Base-by-base conservation (phyloP, 1,140 invertebrate genomes). In the Stegodyphus mimosarum region DNA sequence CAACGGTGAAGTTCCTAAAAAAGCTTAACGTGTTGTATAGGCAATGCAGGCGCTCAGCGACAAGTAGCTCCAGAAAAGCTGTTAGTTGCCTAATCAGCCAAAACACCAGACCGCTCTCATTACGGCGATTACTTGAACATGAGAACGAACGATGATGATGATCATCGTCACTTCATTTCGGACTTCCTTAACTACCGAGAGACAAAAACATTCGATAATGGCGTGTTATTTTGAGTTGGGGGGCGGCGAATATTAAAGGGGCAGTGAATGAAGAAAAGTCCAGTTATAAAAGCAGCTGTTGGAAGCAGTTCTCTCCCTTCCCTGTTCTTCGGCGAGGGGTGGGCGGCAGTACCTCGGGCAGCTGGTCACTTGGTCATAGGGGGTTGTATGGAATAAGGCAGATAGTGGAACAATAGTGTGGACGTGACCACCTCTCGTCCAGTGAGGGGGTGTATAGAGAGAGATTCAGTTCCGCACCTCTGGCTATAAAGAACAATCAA, bases 71-170 rank as follows among this genome's bases (percentile, higher is more conserved):
- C 33, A 1, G 33, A 74, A 74, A 74, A 74, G 71, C 69, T 48
- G 78, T 71, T 63, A 81, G 78, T 72, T 81, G 53, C 70, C 80
- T 83, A 74, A 83, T 83, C 80, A 74, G 49, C 71, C 60, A 66
- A 83, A 18, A 18, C 80, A 83, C 80, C 80, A 83, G 80, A 60
- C 70, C 66, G 60, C 72, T 72, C 79, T 83, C 80, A 83, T 83
- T 83, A 83, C 52, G 10, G 72, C 7, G 69, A 48, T n/a, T 5
- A 49, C 55, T 33, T 52, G 70, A 83, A 83, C 80, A 83, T 18
- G 15, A 60, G 55, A 60, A 60, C 70, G 33, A 50, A 71, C 71
- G 51, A 18, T 13, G 55, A 11, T 66, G 80, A 79, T 66, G 71
- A 74, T 74, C 70, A 81, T 81, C 55, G 48, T 49, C 67, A 33